A percentile compares a stretch with the other conserved stretches of the same genome.
These are phyloP conservation scores for Sebastes melanostomus DNA, from an alignment of 2,797 vertebrate species.

Conservation along the genomic window DNA sequence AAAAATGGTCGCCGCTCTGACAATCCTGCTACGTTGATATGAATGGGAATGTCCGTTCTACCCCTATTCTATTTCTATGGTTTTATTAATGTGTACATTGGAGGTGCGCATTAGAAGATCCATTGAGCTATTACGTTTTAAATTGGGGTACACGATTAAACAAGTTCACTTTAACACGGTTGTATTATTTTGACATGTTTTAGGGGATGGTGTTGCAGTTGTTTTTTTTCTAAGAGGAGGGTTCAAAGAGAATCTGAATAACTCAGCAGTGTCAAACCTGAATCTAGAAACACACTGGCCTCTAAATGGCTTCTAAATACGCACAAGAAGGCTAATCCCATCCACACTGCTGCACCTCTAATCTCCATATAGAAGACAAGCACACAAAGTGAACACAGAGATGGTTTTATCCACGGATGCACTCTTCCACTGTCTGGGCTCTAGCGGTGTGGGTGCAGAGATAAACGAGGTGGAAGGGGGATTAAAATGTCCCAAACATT, in stretches of 20 bases:
- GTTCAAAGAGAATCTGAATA: neutral
- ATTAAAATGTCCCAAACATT: conserved; percentile 80
- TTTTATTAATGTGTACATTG: neutral
- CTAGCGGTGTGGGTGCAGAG: conserved; percentile 71
- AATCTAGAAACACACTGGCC: neutral
- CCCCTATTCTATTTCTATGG: no score
- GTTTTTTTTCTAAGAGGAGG: neutral
- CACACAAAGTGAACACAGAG: conserved; percentile 51
- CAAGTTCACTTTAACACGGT: neutral
- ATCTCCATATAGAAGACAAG: conserved; percentile 64
- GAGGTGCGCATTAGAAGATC: neutral
- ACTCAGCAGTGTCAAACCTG: neutral
- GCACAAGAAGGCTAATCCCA: conserved; percentile 43
- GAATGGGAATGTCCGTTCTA: no score
- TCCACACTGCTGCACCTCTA: conserved; percentile 39
- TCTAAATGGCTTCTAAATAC: conserved; percentile 25
- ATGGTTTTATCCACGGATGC: conserved; percentile 62
- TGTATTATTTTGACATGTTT: neutral
- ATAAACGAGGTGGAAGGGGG: conserved; percentile 76
- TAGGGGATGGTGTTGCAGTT: neutral
- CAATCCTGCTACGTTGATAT: no score
- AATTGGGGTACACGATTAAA: no score
- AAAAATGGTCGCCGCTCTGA: no score
- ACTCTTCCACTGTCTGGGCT: conserved; percentile 61
- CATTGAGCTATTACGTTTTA: no score